Base-by-base conservation (phyloP, 2,113 vertebrate genomes). In the Colaptes auratus region DNA sequence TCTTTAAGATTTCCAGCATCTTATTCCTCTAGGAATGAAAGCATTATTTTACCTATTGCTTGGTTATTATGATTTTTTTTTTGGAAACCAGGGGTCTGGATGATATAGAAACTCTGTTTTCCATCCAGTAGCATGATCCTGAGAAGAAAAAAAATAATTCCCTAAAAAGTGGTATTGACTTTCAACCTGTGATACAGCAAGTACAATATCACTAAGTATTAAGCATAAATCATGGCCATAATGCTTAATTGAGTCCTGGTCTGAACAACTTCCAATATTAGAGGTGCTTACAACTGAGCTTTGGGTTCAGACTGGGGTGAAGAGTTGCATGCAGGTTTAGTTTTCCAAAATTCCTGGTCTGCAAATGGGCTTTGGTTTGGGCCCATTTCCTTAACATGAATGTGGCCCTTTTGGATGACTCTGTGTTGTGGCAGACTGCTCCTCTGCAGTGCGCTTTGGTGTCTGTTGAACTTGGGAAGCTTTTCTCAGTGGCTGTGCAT, bases 321-420 rank as follows among this genome's bases (percentile, higher is more conserved):
- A 82, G 56, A 52, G 13, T 85, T 80, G 9, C 0, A 0, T 0
- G 0, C 36, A 44, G 71, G 10, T 14, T 58, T 72, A 36, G 14
- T 82, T 92, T 92, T 88, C 42, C n/a, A 58, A 30, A 61, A 18
- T 17, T 50, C 13, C 25, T 6, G 10, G 7, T 58, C 80, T 88
- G 60, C 33, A 63, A 89, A 74, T 48, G 21, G 12, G 19, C 55
- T 89, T 92, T 80, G 24, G 9, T 89, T 94, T 87, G 30, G 21
- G 48, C 35, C 36, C 66, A 42, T 82, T 90, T 89, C 42, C 27
- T 80, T 64, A 19, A 67, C 21, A 24, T 31, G 35, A 44, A 58
- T 0, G 1, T 12, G 11, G 15, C 16, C 52, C 31, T n/a, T n/a
- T n/a, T 2, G 0, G 30, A 11, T 61, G 35, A 70, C 12, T 48